These are phyloP conservation scores for Coccyzus lansbergi DNA, from an alignment of 2,797 vertebrate species.

Conservation along the genomic window DNA sequence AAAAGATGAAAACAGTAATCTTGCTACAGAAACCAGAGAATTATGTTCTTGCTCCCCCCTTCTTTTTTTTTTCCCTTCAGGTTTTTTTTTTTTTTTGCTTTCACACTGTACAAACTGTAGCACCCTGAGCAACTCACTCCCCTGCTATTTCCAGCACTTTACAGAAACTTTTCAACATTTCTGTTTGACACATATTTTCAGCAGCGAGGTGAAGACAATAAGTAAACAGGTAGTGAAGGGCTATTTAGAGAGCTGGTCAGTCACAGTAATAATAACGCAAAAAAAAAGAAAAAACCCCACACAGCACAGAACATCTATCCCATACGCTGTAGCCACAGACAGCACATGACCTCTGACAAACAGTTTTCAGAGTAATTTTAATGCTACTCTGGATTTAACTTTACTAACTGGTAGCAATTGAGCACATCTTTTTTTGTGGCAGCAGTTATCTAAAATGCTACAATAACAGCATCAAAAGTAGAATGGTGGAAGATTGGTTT, in stretches of 20 bases:
- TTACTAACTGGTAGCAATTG: constrained; percentile 89
- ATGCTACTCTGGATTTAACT: constrained; percentile 90
- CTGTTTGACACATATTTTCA: constrained; percentile 83
- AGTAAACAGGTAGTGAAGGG: constrained; percentile 84
- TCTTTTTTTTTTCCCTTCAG: neutral
- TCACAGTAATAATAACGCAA: constrained; percentile 79
- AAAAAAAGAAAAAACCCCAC: constrained; percentile 52
- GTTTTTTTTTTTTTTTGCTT: constrained; percentile 65
- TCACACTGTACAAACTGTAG: constrained; percentile 79
- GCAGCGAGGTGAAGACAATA: constrained; percentile 83
- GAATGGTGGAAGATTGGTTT: constrained; percentile 93
- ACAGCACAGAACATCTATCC: constrained; percentile 80
- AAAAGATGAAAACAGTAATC: constrained; percentile 86
- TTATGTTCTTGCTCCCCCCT: constrained; percentile 76
- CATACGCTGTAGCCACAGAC: constrained; percentile 77
- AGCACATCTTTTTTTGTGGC: constrained; percentile 87
- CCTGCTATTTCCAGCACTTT: constrained; percentile 85
- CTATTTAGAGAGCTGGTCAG: constrained; percentile 85
- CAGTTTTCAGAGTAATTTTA: constrained; percentile 90
- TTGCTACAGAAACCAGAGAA: constrained; percentile 85
- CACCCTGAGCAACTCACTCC: constrained; percentile 81
- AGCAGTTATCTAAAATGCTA: constrained; percentile 93
- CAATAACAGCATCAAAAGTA: constrained; percentile 92
- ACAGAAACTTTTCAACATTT: constrained; percentile 84
- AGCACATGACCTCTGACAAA: constrained; percentile 88